Base-by-base conservation (phyloP, 2,797 vertebrate species). In the Lacerta viridis region DNA sequence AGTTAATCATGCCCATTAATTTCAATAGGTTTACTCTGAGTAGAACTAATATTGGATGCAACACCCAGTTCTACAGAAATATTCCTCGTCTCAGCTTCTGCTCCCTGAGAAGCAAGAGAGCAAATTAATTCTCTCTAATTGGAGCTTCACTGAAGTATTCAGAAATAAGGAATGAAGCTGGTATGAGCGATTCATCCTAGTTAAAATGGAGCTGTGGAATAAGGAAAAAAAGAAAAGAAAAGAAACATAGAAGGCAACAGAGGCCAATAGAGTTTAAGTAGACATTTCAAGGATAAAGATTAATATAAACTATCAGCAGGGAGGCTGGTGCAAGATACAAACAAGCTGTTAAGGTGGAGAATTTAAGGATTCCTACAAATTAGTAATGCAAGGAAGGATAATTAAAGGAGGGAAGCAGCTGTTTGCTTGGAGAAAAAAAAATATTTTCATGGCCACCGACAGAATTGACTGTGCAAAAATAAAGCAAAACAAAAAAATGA, bases 341-440 rank as follows among this genome's bases (percentile, higher is more conserved):
- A 89, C 71, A 71, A 93, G 33, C 93, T 86, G 94, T 68, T 94
- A 88, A 93, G 93, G 92, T 94, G 91, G 89, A 88, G 93, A 88
- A 50, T 85, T 85, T 85, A 66, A 86, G 92, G 94, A 91, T 91
- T 84, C 87, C 50, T 0, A 39, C 64, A 84, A 74, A 87, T 87
- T 75, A 87, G 41, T 41, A n/a, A 33, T 39, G 81, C 68, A 66
- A 75, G 33, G 93, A 87, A 93, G 81, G 76, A 33, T 84, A n/a
- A 55, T 84, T 66, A 88, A 84, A 33, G 29, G 18, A n/a, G 15
- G 76, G 36, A 39, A n/a, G 20, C 3, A 80, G 75, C 50, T 36
- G 23, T 64, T 80, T 71, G 41, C 46, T 2, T 20, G 23, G 55
- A 36, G 29, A 18, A 33, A 78, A 55, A 55, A 55, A 80, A 87